Percentiles rank a stretch among this genome's conserved stretches.
phyloP scores from a whole-genome alignment of 2,797 vertebrate genomes.

The Artibeus lituratus region DNA sequence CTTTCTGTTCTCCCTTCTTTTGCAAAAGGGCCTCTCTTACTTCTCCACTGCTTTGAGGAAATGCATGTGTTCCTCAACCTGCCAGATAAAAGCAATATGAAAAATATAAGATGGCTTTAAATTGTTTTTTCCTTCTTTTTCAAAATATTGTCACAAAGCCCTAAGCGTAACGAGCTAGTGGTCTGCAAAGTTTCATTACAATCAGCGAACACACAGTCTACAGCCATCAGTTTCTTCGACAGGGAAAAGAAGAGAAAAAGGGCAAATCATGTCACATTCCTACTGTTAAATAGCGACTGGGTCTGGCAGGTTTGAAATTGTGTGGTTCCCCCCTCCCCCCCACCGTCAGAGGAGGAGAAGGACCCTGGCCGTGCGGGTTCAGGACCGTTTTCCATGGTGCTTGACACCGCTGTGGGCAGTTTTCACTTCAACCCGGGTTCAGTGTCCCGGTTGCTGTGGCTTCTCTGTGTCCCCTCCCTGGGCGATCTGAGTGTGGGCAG shows the following conservation, averaged over 20 bases:
- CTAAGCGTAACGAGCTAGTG: not conserved
- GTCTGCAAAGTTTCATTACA: not conserved
- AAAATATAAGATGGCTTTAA: not conserved
- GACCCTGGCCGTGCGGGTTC: accelerated
- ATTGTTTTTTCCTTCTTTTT: not conserved
- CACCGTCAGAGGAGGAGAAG: not conserved
- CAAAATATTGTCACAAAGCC: not conserved
- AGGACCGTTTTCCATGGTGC: accelerated
- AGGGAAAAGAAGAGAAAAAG: not conserved
- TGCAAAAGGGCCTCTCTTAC: not conserved
- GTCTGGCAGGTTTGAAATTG: not conserved
- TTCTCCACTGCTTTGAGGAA: not conserved
- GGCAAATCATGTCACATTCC: not conserved
- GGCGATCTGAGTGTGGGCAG: not conserved
- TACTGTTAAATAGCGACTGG: accelerated
- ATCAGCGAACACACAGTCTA: accelerated
- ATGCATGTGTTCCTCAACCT: not conserved
- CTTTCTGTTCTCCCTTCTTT: too few species aligned
- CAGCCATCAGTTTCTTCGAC: not conserved
- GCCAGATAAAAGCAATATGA: not conserved
- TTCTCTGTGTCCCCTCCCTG: too few species aligned
- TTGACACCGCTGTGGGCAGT: accelerated
- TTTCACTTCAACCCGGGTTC: accelerated
- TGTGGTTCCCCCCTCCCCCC: too few species aligned
- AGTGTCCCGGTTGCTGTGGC: accelerated